Evolutionary conservation across 2,888 invertebrate genomes (phyloP).

Genomic region (Drosophila ezoana): DNA sequence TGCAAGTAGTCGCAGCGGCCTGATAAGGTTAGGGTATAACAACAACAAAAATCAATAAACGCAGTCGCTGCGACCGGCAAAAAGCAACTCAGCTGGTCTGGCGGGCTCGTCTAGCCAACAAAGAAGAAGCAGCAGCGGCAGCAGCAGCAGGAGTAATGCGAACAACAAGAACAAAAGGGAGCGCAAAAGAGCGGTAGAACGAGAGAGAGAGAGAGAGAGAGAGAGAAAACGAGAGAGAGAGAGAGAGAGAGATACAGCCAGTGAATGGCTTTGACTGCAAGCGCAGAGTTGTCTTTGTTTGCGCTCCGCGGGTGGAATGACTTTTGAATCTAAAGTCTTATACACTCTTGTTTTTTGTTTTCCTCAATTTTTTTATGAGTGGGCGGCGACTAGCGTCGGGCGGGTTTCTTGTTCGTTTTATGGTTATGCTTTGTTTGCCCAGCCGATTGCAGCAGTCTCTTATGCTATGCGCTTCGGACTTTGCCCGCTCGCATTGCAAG

Average conservation of each 20-base stretch:
- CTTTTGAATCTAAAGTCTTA: constrained; percentile 32
- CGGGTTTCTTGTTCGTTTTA: constrained; percentile 8
- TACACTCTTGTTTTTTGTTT: background rate
- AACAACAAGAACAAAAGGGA: constrained; percentile 32
- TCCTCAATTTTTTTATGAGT: constrained; percentile 1
- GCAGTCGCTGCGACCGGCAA: constrained; percentile 37
- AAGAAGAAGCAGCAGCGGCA: constrained; percentile 10
- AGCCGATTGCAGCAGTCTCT: constrained; percentile 17
- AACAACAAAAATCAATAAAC: constrained; percentile 24
- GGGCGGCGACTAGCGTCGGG: constrained; percentile 12
- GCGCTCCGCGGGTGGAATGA: constrained; percentile 48
- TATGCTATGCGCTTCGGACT: constrained; percentile 35
- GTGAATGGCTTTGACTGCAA: constrained; percentile 2
- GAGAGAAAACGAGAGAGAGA: constrained; percentile 15
- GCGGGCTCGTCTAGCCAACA: constrained; percentile 53
- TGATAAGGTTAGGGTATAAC: constrained; percentile 22
- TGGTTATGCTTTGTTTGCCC: constrained; percentile 43
- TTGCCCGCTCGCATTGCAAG: constrained; percentile 24
- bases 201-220: constrained; percentile 7
- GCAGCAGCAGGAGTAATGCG: background rate
- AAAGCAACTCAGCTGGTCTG: constrained; percentile 49
- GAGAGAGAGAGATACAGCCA: constrained; percentile 10
- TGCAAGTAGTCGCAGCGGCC: background rate
- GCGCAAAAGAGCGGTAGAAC: constrained; percentile 18
- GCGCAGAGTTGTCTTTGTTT: constrained; percentile 34